Conservation (phyloP, 2,797 vertebrate species). For the Gymnodraco acuticeps region DNA sequence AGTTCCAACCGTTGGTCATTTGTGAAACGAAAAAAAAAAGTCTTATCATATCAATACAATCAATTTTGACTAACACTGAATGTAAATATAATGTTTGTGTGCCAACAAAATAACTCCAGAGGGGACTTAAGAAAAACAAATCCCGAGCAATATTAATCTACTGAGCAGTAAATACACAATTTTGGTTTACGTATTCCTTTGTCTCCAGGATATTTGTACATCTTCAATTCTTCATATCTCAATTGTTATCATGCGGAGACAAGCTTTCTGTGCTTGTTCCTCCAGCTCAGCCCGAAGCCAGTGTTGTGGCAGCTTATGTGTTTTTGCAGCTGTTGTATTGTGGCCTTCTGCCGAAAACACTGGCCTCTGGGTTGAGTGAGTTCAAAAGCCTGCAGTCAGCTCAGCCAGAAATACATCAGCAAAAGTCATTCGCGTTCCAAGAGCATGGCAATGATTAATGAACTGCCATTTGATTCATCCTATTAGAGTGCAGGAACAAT, state of each 20-base stretch:
- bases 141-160: not conserved
- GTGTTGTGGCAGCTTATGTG: constrained; percentile 16
- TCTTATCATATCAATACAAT: no score
- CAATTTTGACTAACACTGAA: not conserved
- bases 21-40: no score
- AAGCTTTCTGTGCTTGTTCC: not conserved
- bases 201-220: not conserved
- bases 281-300: constrained; percentile 20
- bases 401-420: constrained; percentile 18
- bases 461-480: constrained; percentile 5
- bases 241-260: not conserved
- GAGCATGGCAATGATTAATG: not conserved
- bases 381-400: constrained; percentile 27
- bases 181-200: constrained; percentile 3
- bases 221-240: constrained; percentile 18
- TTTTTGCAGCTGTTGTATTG: constrained; percentile 31
- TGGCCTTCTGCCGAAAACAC: constrained; percentile 15
- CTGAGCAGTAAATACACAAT: not conserved
- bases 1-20: no score
- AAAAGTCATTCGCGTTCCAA: constrained; percentile 9
- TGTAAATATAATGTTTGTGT: constrained; percentile 4
- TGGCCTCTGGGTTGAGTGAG: constrained; percentile 11
- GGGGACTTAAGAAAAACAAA: not conserved
- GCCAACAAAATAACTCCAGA: not conserved
- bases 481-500: constrained; percentile 21